phyloP scores from a whole-genome alignment of 2,888 invertebrate genomes.

The Cantharis nigra region DNA sequence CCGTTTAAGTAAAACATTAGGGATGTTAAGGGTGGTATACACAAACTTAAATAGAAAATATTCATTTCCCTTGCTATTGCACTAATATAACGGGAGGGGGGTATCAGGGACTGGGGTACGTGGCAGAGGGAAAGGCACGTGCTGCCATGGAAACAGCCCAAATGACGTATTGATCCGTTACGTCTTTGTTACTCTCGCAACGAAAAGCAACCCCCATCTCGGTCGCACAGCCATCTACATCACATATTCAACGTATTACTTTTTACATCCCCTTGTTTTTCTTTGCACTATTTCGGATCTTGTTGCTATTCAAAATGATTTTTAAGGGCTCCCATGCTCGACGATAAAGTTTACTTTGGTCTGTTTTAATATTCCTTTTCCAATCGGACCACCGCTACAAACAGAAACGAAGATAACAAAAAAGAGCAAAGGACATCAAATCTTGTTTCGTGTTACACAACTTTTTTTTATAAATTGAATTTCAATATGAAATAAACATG shows the following conservation, averaged over 20 bases:
- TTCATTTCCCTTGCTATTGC: slow-evolving; percentile 53
- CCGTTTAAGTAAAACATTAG: slow-evolving; percentile 30
- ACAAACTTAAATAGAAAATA: slow-evolving; percentile 55
- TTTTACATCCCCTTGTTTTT: slow-evolving; percentile 54
- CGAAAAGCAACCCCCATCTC: slow-evolving; percentile 43
- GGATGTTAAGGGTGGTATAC: slow-evolving; percentile 38
- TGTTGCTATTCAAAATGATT: slow-evolving; percentile 42
- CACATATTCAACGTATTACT: slow-evolving; percentile 59
- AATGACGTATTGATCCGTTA: slow-evolving; percentile 59
- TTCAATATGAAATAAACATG: slow-evolving; percentile 36
- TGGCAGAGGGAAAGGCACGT: slow-evolving; percentile 53
- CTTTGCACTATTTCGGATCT: slow-evolving; percentile 50
- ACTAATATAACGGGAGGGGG: slow-evolving; percentile 51
- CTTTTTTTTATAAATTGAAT: slow-evolving; percentile 39
- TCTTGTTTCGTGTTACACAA: slow-evolving; percentile 39
- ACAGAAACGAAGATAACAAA: slow-evolving; percentile 32
- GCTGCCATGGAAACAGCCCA: slow-evolving; percentile 61
- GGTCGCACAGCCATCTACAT: slow-evolving; percentile 51
- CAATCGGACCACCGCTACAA: slow-evolving; percentile 35
- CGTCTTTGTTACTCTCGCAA: slow-evolving; percentile 50
- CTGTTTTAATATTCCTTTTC: slow-evolving; percentile 46
- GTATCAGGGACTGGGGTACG: slow-evolving; percentile 38
- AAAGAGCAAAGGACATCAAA: slow-evolving; percentile 34
- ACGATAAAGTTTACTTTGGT: slow-evolving; percentile 43
- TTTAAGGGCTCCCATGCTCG: slow-evolving; percentile 30